Evolutionary conservation across 2,797 vertebrate species (phyloP).

Genomic region (Phylloscopus collybita): DNA sequence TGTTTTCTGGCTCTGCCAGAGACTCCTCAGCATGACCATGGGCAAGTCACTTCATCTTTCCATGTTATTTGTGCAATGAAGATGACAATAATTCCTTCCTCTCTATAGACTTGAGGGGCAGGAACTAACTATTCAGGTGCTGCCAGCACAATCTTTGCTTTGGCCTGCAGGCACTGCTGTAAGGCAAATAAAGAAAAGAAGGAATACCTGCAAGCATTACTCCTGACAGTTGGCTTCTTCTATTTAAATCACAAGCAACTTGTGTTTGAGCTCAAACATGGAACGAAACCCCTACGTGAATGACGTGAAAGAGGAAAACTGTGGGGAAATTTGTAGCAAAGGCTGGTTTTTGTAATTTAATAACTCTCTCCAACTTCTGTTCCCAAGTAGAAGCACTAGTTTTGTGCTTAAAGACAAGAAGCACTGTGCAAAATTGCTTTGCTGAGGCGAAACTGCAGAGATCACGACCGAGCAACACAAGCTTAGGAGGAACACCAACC

Average conservation of each 20-base stretch:
- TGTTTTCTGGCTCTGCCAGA: not conserved
- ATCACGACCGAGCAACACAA: fast-evolving
- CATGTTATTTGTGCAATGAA: not conserved
- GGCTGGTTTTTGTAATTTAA: not conserved
- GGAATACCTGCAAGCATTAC: conserved; percentile 46
- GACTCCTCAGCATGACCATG: not conserved
- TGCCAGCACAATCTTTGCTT: conserved; percentile 38
- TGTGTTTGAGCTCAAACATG: not conserved
- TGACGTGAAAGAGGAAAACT: not conserved
- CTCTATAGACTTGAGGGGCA: conserved; percentile 16
- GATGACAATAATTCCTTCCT: conserved; percentile 31
- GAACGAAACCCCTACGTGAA: not conserved
- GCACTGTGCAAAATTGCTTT: not conserved
- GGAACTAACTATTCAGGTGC: conserved; percentile 1
- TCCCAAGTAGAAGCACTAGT: not conserved
- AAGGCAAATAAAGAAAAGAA: conserved; percentile 59
- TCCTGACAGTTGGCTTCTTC: not conserved
- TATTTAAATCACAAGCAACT: conserved; percentile 42
- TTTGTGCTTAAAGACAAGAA: not conserved
- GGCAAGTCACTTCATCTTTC: not conserved
- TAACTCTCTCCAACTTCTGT: not conserved
- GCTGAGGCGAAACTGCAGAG: not conserved
- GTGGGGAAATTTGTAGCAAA: not conserved
- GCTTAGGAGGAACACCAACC: not conserved
- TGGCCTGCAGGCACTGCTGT: conserved; percentile 46